Evolutionary conservation across 2,113 vertebrate genomes (phyloP).

Genomic region (Meriones unguiculatus): DNA sequence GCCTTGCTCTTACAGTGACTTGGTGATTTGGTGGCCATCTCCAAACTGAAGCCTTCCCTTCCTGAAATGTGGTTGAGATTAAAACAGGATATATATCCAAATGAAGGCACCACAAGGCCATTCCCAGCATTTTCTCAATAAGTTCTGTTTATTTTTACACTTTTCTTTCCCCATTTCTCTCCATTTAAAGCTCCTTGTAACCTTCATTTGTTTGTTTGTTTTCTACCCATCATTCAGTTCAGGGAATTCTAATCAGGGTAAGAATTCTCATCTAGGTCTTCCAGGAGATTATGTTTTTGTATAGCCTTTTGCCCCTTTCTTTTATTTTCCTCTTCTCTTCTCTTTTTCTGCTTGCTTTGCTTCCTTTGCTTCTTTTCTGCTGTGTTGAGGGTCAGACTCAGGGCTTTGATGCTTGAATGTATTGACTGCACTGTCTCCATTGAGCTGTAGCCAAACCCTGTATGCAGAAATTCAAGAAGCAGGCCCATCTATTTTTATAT

Average conservation of each 20-base stretch:
- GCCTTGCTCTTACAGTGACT: background rate
- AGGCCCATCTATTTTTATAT: background rate
- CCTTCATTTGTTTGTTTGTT: background rate
- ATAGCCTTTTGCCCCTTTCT: too few relatives aligned
- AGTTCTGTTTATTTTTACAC: conserved; percentile 14
- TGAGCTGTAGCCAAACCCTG: background rate
- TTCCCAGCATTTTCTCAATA: background rate
- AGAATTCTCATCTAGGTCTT: background rate
- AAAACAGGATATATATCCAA: background rate
- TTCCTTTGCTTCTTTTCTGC: background rate
- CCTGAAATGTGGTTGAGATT: background rate
- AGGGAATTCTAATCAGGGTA: background rate
- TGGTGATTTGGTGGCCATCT: background rate
- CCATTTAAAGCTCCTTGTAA: background rate
- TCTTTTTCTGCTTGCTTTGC: background rate
- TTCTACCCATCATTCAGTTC: background rate
- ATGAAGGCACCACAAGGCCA: background rate
- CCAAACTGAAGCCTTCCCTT: background rate
- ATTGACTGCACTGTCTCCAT: background rate
- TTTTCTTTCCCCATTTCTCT: background rate
- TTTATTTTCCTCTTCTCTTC: background rate
- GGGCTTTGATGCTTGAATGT: background rate
- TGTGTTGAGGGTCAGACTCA: background rate
- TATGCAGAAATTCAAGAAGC: background rate
- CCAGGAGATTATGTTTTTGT: background rate